phyloP scores from a whole-genome alignment of 2,888 invertebrate genomes.

The Apamea anceps region DNA sequence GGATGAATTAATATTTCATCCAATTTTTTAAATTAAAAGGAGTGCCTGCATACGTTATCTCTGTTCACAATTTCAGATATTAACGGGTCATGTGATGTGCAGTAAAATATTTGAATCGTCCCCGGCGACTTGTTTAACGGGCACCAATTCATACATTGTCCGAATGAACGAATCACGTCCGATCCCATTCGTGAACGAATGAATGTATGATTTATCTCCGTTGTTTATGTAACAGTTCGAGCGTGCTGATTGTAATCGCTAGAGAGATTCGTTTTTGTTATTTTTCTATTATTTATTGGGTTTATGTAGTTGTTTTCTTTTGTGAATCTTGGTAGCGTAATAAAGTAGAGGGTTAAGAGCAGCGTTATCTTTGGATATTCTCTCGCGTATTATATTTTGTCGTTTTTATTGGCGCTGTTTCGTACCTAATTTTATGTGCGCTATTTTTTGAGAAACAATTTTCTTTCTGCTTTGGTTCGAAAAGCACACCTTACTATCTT shows the following conservation, averaged over 20 bases:
- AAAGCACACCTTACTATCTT: conserved; percentile 14
- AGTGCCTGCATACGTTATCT: neutral
- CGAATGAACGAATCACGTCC: conserved; percentile 61
- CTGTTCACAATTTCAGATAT: conserved; percentile 33
- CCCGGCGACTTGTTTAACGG: conserved; percentile 46
- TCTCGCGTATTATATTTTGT: conserved; percentile 38
- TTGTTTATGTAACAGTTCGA: conserved; percentile 64
- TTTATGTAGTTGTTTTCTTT: conserved; percentile 60
- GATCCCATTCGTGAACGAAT: conserved; percentile 59
- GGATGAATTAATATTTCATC: neutral
- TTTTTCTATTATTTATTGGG: conserved; percentile 66
- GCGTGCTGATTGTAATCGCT: conserved; percentile 66
- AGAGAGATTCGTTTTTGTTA: conserved; percentile 62
- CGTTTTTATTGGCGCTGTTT: conserved; percentile 38
- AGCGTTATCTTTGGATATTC: conserved; percentile 32
- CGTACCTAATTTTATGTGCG: conserved; percentile 33
- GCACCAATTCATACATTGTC: conserved; percentile 49
- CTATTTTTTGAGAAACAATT: conserved; percentile 1
- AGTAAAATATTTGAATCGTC: conserved; percentile 35
- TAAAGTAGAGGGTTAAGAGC: conserved; percentile 51
- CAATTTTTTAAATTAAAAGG: conserved; percentile 5
- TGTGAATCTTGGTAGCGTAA: conserved; percentile 51
- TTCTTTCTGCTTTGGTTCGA: conserved; percentile 1
- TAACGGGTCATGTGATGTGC: conserved; percentile 23
- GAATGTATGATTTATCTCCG: conserved; percentile 63